These are phyloP conservation scores for Cirrhinus mrigala DNA, from an alignment of 2,797 vertebrate genomes.

Conservation along the genomic window DNA sequence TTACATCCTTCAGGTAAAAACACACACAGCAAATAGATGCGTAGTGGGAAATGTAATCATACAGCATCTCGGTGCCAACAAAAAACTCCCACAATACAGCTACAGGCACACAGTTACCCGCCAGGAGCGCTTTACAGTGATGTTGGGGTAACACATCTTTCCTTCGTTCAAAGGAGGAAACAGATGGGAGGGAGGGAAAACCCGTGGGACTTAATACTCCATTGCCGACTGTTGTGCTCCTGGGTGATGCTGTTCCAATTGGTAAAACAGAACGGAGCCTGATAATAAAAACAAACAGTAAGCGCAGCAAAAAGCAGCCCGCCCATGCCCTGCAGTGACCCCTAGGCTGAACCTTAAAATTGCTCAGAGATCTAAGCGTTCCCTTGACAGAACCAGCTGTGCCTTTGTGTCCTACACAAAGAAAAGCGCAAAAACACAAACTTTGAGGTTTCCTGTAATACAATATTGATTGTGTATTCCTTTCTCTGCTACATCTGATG, in stretches of 20 bases:
- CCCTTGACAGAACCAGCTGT: slow-evolving; percentile 16
- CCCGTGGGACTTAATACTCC: slow-evolving; percentile 30
- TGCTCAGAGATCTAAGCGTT: slow-evolving; percentile 17
- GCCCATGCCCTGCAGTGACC: slow-evolving; percentile 33
- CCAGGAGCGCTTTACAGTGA: slow-evolving; percentile 22
- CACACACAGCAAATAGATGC: background rate
- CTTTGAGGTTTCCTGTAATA: slow-evolving; percentile 18
- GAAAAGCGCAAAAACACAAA: slow-evolving; percentile 5
- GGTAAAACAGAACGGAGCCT: slow-evolving; percentile 43
- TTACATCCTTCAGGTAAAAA: slow-evolving; percentile 6
- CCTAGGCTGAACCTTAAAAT: slow-evolving; percentile 33
- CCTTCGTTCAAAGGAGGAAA: slow-evolving; percentile 3
- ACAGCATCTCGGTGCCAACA: background rate
- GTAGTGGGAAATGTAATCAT: slow-evolving; percentile 7
- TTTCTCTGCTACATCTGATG: background rate
- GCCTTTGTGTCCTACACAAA: background rate
- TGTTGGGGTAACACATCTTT: slow-evolving; percentile 24
- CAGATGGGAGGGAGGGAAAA: slow-evolving; percentile 28
- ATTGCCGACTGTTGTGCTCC: slow-evolving; percentile 12
- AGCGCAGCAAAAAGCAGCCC: background rate
- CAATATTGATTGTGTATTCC: slow-evolving; percentile 12
- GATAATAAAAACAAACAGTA: slow-evolving; percentile 45
- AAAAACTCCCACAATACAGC: slow-evolving; percentile 14
- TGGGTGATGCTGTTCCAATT: slow-evolving; percentile 32
- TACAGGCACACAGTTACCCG: slow-evolving; percentile 26